These are phyloP conservation scores for Choreutis nemorana DNA, from an alignment of 2,888 invertebrate genomes.

Conservation along the genomic window DNA sequence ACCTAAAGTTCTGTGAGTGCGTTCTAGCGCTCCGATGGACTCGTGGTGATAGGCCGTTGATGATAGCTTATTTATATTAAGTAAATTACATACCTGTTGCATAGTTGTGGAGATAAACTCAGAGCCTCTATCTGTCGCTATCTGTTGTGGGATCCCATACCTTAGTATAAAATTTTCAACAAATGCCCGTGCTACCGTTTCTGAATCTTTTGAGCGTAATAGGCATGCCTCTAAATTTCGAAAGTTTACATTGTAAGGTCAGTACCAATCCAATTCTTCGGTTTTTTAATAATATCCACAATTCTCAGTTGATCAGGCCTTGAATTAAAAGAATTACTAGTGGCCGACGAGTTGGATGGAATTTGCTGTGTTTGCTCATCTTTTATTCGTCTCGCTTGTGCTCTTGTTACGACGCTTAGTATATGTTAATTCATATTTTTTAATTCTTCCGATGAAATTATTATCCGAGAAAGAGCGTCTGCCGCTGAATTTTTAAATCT, in stretches of 20 bases:
- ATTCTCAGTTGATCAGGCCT: too few species aligned
- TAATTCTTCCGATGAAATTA: not conserved
- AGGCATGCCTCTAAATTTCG: conserved; percentile 11
- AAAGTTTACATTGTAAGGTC: not conserved
- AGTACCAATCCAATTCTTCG: not conserved
- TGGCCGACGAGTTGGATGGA: too few species aligned
- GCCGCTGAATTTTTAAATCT: not conserved
- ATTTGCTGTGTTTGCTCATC: too few species aligned
- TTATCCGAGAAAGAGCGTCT: not conserved
- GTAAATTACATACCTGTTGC: conserved; percentile 12
- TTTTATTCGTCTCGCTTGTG: too few species aligned
- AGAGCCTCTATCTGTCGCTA: conserved; percentile 10
- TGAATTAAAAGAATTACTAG: too few species aligned
- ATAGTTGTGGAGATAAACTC: conserved; percentile 10
- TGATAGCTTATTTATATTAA: conserved; percentile 11
- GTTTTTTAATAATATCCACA: too few species aligned
- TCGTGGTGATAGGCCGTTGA: conserved; percentile 6
- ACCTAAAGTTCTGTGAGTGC: too few species aligned
- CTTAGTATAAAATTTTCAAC: conserved; percentile 12
- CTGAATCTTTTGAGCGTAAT: conserved; percentile 6
- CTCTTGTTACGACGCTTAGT: too few species aligned
- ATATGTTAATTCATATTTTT: not conserved
- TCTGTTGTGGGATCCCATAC: conserved; percentile 10
- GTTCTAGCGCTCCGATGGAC: too few species aligned
- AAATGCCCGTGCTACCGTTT: conserved; percentile 8